Base-by-base conservation (phyloP, 2,797 vertebrate species). In the Gastrophryne carolinensis region DNA sequence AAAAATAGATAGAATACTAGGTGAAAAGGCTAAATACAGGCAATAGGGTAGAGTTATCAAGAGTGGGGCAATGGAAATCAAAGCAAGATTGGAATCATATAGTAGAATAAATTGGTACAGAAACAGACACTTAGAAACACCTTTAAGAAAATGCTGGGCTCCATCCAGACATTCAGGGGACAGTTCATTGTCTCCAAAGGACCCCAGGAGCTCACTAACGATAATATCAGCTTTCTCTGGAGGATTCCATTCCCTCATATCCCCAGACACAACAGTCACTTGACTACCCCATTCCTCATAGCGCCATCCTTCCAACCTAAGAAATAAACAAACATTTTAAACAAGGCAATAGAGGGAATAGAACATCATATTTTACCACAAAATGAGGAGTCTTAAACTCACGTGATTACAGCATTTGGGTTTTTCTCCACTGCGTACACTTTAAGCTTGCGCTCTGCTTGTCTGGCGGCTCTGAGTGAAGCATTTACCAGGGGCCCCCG, bases 211-310 rank as follows among this genome's bases (percentile, higher is more conserved):
- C 86, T 98, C 96, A 3, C 95, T 97, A 68, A 98, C 94, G 1
- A 98, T 92, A 80, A 98, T 91, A 82, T 98, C 96, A 0, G 96
- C 96, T 79, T 93, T 95, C 85, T 97, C 96, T 0, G 96, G 95
- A 1, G 96, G 92, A 1, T 81, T 84, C 96, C 96, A 98, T 1
- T 95, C 92, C 17, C 96, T 89, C 96, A 98, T 98, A 86, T 98
- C 96, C 70, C 91, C 91, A 0, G 94, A 93, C 52, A 98, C 93
- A 77, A 98, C 96, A 0, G 93, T 93, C 86, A 98, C 96, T 83
- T 95, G 94, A 83, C 95, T 94, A 1, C 95, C 96, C 96, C 96
- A 98, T 87, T 97, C 96, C 82, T 98, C 96, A 78, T 95, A 96
- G 79, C 94, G 93, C 94, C 95, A 96, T 76, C 96, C 97, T 86